Percentiles rank a stretch among this genome's conserved stretches.
Conservation (phyloP, 2,888 invertebrate genomes). For the Platynereis dumerilii region DNA sequence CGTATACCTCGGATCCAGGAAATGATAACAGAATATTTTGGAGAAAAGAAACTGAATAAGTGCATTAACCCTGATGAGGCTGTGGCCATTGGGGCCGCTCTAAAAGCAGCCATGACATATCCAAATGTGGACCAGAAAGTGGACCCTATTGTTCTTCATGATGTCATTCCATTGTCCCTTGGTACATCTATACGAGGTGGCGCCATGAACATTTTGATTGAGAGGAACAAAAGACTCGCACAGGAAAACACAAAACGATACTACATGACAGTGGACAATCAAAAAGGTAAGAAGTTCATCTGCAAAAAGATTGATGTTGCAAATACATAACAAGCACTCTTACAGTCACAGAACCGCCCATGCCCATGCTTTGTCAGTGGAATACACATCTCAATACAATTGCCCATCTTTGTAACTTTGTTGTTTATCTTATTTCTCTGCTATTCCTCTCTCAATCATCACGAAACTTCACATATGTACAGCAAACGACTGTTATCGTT, state of each 20-base stretch:
- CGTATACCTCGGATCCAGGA: constrained; percentile 98
- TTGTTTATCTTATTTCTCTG: no score
- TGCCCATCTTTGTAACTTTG: no score
- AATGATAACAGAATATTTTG: constrained; percentile 75
- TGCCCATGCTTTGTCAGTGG: no score
- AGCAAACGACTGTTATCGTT: no score
- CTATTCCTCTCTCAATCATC: no score
- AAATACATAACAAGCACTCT: no score
- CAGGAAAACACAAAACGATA: constrained; percentile 96
- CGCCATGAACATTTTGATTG: constrained; percentile 95
- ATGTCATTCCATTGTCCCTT: constrained; percentile 71
- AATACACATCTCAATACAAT: no score
- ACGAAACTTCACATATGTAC: no score
- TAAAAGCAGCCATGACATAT: constrained; percentile 82
- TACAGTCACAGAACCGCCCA: no score
- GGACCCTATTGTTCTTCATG: constrained; percentile 62
- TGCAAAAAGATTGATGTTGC: no score
- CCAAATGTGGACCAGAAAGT: constrained; percentile 64
- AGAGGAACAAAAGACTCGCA: constrained; percentile 96
- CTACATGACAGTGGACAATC: constrained; percentile 97
- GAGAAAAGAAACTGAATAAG: constrained; percentile 63
- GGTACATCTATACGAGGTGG: constrained; percentile 92
- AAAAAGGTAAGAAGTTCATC: constrained; percentile 76
- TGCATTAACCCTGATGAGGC: constrained; percentile 64
- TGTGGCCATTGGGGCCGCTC: constrained; percentile 68